phyloP scores from a whole-genome alignment of 2,888 invertebrate species.

The Latrodectus hesperus region DNA sequence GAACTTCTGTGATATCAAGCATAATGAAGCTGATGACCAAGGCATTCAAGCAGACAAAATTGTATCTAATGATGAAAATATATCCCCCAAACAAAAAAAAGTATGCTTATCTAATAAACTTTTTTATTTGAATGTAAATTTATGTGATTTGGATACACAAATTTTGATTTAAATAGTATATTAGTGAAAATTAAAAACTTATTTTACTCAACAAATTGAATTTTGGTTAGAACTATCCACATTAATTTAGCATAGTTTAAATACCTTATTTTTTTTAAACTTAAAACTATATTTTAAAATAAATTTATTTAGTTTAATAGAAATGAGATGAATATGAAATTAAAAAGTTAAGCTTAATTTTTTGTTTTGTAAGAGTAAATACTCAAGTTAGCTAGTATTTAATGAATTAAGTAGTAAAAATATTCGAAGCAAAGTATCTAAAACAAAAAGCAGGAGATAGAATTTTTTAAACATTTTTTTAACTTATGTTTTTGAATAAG shows the following conservation, averaged over 20 bases:
- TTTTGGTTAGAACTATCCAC: neutral
- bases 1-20: slow-evolving; percentile 62
- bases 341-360: no score
- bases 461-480: neutral
- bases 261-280: no score
- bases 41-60: slow-evolving; percentile 43
- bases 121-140: neutral
- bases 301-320: neutral
- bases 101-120: neutral
- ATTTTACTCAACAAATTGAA: neutral
- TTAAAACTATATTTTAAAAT: neutral
- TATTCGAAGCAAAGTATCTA: no score
- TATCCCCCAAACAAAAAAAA: slow-evolving; percentile 63
- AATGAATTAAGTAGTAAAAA: no score
- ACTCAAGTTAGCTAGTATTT: no score
- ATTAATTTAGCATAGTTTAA: neutral
- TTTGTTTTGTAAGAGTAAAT: no score
- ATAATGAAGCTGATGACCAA: slow-evolving; percentile 45
- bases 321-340: no score
- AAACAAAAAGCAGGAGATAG: no score
- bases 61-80: slow-evolving; percentile 49
- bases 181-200: neutral
- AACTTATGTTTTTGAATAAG: neutral
- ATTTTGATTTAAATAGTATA: no score
- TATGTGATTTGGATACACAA: neutral